Evolutionary conservation across 2,113 vertebrate species (phyloP), one percentile per base, ranked within the genome.

Genomic region (Synodontis membranacea): DNA sequence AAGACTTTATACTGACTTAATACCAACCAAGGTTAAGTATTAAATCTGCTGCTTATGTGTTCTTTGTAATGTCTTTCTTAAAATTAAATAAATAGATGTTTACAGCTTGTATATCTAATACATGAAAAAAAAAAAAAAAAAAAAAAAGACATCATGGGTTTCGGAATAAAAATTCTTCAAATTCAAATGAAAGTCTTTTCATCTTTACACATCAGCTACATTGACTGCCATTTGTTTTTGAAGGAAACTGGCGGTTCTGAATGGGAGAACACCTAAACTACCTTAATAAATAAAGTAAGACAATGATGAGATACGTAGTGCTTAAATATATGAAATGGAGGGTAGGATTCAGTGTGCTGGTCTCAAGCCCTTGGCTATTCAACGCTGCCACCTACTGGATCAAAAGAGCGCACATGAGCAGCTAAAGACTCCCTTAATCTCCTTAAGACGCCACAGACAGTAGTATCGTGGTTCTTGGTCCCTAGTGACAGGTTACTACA

Each of bases 371-470:
- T 86, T 82, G 50, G 23, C 64, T 84, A 62, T 25, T 28, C 1
- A 87, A 79, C 70, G 83, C 86, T 86, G 62, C 60, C 86, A 70
- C 87, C 84, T n/a, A 87, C 34, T 89, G 80, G 50, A 87, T 56
- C 44, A 66, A 72, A n/a, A 60, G 17, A 37, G 60, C 62, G 84
- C 44, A 23, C 31, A 31, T 19, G 58, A 68, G 46, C 66, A 56
- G 68, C 42, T 34, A 70, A 50, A 80, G 15, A 79, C 54, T 42
- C 4, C 15, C 1, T 78, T 34, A 23, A 17, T 56, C 17, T 58
- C 54, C 39, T n/a, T 54, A 54, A 72, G 44, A 64, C 31, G 31
- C 31, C 50, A 68, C 15, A 58, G 78, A 78, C 21, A 17, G 28
- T 8, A 11, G 34, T 68, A 72, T 34, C 34, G n/a, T n/a, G n/a